Percentiles rank a stretch among this genome's conserved stretches.
Conservation (phyloP, 2,113 vertebrate species). For the Morone saxatilis region DNA sequence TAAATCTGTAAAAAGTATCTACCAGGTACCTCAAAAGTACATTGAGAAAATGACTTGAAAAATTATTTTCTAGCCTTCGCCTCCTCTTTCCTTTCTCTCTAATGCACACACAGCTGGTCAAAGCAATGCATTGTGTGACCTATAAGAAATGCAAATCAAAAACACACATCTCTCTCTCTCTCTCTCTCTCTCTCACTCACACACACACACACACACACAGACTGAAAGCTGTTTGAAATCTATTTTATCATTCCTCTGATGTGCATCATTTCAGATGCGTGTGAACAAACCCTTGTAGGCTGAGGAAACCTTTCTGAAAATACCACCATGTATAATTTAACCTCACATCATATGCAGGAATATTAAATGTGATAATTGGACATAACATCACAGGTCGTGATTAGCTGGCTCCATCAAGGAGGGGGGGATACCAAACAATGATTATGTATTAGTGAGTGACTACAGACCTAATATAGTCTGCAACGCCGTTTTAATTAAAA, state of each 20-base stretch:
- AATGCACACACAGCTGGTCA: background rate
- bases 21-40: no score
- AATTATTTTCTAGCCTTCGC: no score
- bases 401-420: constrained; percentile 10
- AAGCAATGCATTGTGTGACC: background rate
- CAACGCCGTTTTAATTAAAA: background rate
- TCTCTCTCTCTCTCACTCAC: background rate
- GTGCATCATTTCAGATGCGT: constrained; percentile 12
- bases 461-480: background rate
- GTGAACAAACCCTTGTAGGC: background rate
- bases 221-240: constrained; percentile 34
- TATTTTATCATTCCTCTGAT: constrained; percentile 38
- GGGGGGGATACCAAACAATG: background rate
- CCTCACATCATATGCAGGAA: constrained; percentile 4
- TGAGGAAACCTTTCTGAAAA: constrained; percentile 37
- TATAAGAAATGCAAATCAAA: constrained; percentile 49
- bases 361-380: constrained; percentile 7
- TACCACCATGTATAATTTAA: constrained; percentile 12
- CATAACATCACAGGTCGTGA: background rate
- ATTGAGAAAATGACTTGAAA: background rate
- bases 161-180: background rate
- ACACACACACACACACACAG: background rate
- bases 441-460: background rate
- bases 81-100: background rate
- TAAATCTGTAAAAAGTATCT: no score